Evolutionary conservation across 1,140 invertebrate genomes (phyloP).

Genomic region (Achroia grisella): DNA sequence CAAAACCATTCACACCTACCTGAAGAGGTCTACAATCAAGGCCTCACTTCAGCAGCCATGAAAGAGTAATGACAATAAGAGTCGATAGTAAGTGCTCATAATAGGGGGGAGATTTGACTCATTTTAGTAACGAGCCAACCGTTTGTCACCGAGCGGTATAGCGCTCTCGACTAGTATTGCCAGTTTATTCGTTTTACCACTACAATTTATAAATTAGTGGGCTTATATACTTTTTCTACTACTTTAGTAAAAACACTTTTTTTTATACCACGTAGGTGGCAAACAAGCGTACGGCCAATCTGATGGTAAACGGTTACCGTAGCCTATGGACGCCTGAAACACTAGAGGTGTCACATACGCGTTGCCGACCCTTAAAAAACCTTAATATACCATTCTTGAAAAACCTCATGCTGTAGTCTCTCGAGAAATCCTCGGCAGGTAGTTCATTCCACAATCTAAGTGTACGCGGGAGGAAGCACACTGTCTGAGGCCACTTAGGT

Average conservation of each 20-base stretch:
- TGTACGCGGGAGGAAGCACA: too few species aligned
- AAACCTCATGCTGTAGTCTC: too few species aligned
- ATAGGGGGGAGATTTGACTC: not conserved
- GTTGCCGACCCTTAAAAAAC: too few species aligned
- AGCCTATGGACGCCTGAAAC: too few species aligned
- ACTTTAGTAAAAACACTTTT: not conserved
- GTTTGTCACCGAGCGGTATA: not conserved
- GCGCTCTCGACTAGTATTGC: not conserved
- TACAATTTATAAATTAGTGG: not conserved
- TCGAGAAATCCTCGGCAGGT: too few species aligned
- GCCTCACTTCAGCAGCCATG: not conserved
- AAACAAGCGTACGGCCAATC: too few species aligned
- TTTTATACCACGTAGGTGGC: not conserved
- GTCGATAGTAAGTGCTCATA: not conserved
- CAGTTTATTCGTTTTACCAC: not conserved
- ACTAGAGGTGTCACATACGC: too few species aligned
- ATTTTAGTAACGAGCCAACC: not conserved
- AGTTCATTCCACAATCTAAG: too few species aligned
- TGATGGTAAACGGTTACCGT: too few species aligned
- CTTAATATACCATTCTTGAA: too few species aligned
- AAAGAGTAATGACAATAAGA: conserved; percentile 1
- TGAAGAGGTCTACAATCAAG: not conserved
- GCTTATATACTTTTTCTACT: not conserved
- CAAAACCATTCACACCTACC: too few species aligned
- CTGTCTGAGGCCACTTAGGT: too few species aligned